A percentile compares a stretch with the other conserved stretches of the same genome.
phyloP scores from a whole-genome alignment of 2,113 vertebrate genomes.

The Mola mola region DNA sequence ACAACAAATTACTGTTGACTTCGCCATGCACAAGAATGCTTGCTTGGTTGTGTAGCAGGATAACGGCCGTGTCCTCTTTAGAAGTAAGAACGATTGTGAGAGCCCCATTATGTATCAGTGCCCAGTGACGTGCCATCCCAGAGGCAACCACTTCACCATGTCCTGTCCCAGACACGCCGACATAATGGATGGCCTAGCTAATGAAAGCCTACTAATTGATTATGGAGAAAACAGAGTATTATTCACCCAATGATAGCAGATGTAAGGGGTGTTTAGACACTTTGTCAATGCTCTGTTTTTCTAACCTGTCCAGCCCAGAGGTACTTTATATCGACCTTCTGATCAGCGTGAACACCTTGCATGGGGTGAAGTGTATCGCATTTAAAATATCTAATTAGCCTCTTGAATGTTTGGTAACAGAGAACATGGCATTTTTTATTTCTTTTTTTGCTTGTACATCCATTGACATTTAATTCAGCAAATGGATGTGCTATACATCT shows the following conservation, averaged over 20 bases:
- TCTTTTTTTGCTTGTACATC: slow-evolving; percentile 34
- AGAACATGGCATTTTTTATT: slow-evolving; percentile 6
- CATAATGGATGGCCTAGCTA: slow-evolving; percentile 77
- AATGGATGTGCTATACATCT: slow-evolving; percentile 62
- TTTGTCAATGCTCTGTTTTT: slow-evolving; percentile 76
- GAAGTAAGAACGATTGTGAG: slow-evolving; percentile 60
- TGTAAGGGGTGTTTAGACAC: slow-evolving; percentile 70
- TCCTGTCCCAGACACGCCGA: slow-evolving; percentile 64
- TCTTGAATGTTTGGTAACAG: slow-evolving; percentile 42
- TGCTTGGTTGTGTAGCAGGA: slow-evolving; percentile 48
- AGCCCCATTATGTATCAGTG: slow-evolving; percentile 63
- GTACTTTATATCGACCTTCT: slow-evolving; percentile 55
- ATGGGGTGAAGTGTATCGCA: slow-evolving; percentile 23
- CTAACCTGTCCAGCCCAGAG: slow-evolving; percentile 39
- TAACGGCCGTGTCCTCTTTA: slow-evolving; percentile 58
- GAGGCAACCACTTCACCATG: slow-evolving; percentile 54
- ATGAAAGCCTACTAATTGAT: slow-evolving; percentile 83
- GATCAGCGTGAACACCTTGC: slow-evolving; percentile 39
- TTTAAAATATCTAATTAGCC: slow-evolving; percentile 58
- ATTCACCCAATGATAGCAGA: slow-evolving; percentile 76
- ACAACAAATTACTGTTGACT: slow-evolving; percentile 42
- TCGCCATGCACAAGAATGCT: slow-evolving; percentile 20
- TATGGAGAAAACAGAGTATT: slow-evolving; percentile 82
- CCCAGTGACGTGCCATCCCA: slow-evolving; percentile 58
- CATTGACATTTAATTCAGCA: slow-evolving; percentile 57